Base-by-base conservation (phyloP, 2,888 invertebrate genomes). In the Leptogaster cylindrica region DNA sequence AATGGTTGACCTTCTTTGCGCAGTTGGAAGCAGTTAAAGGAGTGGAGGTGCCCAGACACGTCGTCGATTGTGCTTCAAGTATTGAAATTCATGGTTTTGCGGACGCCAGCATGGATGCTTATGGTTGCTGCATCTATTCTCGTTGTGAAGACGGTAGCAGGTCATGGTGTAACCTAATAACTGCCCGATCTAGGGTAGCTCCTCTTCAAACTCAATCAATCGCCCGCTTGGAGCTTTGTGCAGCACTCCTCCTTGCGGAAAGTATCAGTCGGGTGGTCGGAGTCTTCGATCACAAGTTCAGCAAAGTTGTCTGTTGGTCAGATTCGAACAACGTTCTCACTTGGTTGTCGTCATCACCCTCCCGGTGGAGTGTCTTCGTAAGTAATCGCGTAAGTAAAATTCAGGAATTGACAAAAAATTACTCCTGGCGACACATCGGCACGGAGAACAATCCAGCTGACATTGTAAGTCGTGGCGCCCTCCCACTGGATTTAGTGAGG, bases 301-400 rank as follows among this genome's bases (percentile, higher is more conserved):
- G 8, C 2, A 8, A 14, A 36, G n/a, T 23, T 23, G 18, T 6
- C 23, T 2, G 10, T 2, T 68, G 58, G 39, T 46, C 41, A 6
- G 68, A 68, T 39, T 65, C 66, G 4, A 33, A 12, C 5, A 66
- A 65, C 7, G 48, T 48, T 1, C 25, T 68, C 0, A 50, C 23
- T 18, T 68, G 68, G 68, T 20, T 68, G 0, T 2, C 5, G 1
- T 14, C 12, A 28, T 5, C 8, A 1, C 31, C 65, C 2, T 6
- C 23, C 1, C 18, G 8, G 4, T 66, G 44, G 31, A 65, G 31
- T 23, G 39, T 5, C 1, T 46, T 46, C 10, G 46, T 46, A 1
- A 16, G 46, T 3, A 46, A 46, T 46, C 46, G 46, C 10, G 5
- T 7, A 5, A 16, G 14, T 1, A 46, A 46, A 16, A 46, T 46